These are phyloP conservation scores for Danio kyathit DNA, from an alignment of 2,797 vertebrate species.

Conservation along the genomic window DNA sequence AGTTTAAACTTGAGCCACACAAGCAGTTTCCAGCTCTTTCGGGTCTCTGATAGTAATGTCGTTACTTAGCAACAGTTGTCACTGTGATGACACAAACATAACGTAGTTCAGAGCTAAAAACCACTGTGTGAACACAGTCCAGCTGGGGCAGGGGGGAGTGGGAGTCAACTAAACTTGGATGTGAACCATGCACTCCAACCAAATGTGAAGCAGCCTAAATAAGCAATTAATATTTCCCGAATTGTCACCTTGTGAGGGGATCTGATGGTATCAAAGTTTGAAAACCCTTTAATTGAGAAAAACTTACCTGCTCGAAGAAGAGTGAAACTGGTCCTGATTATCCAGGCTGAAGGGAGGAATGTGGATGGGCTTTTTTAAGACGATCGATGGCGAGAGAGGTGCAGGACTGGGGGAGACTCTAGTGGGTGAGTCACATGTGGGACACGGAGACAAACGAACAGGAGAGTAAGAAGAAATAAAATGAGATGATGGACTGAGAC, in stretches of 20 bases:
- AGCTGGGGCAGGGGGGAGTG: too few species aligned
- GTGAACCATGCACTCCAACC: too few species aligned
- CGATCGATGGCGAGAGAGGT: constrained; percentile 76
- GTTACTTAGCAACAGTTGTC: too few species aligned
- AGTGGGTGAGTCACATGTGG: constrained; percentile 57
- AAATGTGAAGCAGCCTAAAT: too few species aligned
- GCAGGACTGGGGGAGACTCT: constrained; percentile 55
- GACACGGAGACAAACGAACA: constrained; percentile 39
- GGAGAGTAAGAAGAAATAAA: constrained; percentile 48
- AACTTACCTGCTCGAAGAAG: constrained; percentile 68
- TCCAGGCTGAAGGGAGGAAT: constrained; percentile 75
- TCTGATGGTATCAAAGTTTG: background rate
- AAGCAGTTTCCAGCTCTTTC: too few species aligned
- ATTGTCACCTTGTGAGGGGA: background rate
- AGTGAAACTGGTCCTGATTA: constrained; percentile 48
- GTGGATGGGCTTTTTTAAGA: constrained; percentile 78
- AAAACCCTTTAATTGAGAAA: constrained; percentile 8
- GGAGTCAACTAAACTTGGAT: too few species aligned
- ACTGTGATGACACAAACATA: too few species aligned
- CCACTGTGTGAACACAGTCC: too few species aligned
- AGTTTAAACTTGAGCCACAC: too few species aligned
- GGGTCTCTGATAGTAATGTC: too few species aligned
- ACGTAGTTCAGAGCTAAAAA: too few species aligned
- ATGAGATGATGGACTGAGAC: constrained; percentile 40
- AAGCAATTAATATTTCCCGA: background rate